These are phyloP conservation scores for Caretta caretta DNA, from an alignment of 2,113 vertebrate species.

Conservation along the genomic window DNA sequence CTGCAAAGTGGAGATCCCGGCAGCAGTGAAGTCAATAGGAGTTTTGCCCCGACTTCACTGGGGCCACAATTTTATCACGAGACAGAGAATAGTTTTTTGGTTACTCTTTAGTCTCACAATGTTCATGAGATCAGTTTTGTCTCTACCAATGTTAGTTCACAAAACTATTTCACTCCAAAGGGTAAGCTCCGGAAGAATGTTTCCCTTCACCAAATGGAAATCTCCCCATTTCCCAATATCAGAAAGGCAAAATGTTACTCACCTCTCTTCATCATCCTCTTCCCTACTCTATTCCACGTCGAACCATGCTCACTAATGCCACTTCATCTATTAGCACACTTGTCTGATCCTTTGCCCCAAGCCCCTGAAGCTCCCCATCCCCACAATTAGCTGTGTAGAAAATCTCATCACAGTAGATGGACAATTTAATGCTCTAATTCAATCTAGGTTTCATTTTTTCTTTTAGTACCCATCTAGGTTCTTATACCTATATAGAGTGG, in stretches of 20 bases:
- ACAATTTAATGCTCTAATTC: neutral
- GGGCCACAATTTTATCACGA: neutral
- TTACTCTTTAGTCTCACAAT: neutral
- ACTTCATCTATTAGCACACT: neutral
- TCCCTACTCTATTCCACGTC: constrained; percentile 19
- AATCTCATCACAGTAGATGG: neutral
- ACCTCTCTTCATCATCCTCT: constrained; percentile 46
- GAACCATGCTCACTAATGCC: neutral
- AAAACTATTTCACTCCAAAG: neutral
- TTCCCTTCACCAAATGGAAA: constrained; percentile 16
- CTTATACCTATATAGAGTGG: neutral
- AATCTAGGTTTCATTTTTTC: neutral
- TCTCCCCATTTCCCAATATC: neutral
- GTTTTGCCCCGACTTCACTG: neutral
- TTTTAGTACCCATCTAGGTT: neutral
- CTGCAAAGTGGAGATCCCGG: neutral
- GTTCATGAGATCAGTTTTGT: neutral
- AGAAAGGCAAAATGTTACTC: constrained; percentile 40
- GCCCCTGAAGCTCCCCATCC: neutral
- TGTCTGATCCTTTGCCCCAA: constrained; percentile 33
- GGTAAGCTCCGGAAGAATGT: neutral
- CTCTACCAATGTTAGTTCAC: neutral
- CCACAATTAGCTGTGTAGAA: neutral
- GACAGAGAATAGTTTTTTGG: neutral
- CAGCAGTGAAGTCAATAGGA: neutral